Percentiles rank a stretch among this genome's conserved stretches.
Conservation (phyloP, 2,113 vertebrate species). For the Gnathonemus echidnorhynchus region DNA sequence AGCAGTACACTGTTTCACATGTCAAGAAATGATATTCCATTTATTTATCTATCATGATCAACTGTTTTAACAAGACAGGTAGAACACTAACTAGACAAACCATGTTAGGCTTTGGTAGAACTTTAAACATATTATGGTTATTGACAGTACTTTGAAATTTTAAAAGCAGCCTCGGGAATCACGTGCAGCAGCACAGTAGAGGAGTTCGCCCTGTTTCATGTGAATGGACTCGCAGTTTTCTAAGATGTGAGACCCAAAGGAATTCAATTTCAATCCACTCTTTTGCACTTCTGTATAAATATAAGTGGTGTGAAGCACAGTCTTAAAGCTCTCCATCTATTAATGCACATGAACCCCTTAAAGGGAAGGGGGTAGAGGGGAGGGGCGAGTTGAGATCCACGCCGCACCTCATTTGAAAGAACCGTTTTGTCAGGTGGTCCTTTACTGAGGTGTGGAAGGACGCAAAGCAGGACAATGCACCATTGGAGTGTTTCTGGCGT, state of each 20-base stretch:
- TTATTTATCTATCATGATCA: background rate
- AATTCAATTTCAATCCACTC: background rate
- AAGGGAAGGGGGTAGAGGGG: background rate
- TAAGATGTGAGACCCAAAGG: background rate
- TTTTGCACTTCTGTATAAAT: slow-evolving; percentile 1
- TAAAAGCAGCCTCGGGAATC: background rate
- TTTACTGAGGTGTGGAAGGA: slow-evolving; percentile 26
- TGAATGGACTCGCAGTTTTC: background rate
- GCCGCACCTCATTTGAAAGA: slow-evolving; percentile 13
- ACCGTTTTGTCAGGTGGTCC: slow-evolving; percentile 6
- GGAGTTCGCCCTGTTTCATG: background rate
- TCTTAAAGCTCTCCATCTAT: background rate
- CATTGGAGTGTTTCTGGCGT: slow-evolving; percentile 1
- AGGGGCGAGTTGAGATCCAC: background rate
- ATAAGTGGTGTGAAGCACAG: background rate
- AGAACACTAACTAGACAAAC: background rate
- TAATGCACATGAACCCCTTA: background rate
- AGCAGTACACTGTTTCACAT: background rate
- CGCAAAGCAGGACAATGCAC: slow-evolving; percentile 16
- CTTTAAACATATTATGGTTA: background rate
- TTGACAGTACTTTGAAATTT: background rate
- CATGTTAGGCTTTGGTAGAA: background rate
- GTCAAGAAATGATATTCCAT: background rate
- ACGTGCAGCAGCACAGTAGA: background rate
- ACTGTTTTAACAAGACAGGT: background rate